Evolutionary conservation across 2,113 vertebrate species (phyloP).

Genomic region (Neopipo cinnamomea): DNA sequence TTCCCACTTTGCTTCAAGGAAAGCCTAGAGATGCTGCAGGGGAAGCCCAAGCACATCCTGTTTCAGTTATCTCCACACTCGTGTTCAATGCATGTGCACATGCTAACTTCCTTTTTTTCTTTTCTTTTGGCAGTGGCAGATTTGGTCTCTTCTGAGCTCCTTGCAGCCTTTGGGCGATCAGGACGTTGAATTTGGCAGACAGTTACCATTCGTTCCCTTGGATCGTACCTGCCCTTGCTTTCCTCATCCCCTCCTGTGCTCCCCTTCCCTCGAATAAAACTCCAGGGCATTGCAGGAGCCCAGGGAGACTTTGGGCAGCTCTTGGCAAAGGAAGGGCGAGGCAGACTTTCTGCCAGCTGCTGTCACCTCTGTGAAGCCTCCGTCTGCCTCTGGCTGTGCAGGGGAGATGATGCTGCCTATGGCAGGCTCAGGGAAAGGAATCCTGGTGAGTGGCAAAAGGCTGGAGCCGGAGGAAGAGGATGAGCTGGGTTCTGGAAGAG

Average conservation of each 20-base stretch:
- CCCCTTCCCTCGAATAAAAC: slow-evolving; percentile 42
- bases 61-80: neutral
- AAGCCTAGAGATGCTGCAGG: neutral
- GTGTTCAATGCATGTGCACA: accelerated
- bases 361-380: slow-evolving; percentile 46
- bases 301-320: slow-evolving; percentile 84
- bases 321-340: slow-evolving; percentile 85
- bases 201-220: slow-evolving; percentile 18
- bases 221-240: neutral
- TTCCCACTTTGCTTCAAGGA: neutral
- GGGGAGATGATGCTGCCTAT: slow-evolving; percentile 65
- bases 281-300: slow-evolving; percentile 75
- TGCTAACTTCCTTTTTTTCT: neutral
- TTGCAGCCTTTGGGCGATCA: slow-evolving; percentile 24
- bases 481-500: slow-evolving; percentile 79
- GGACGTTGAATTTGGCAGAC: slow-evolving; percentile 38
- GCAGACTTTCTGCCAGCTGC: slow-evolving; percentile 73
- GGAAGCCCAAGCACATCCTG: neutral
- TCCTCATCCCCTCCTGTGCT: neutral
- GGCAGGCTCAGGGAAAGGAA: slow-evolving; percentile 68
- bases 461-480: slow-evolving; percentile 84
- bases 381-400: neutral
- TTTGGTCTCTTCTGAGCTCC: slow-evolving; percentile 63
- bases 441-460: slow-evolving; percentile 71
- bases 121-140: slow-evolving; percentile 70